Conservation (phyloP, 2,797 vertebrate species). For the Selene dorsalis region DNA sequence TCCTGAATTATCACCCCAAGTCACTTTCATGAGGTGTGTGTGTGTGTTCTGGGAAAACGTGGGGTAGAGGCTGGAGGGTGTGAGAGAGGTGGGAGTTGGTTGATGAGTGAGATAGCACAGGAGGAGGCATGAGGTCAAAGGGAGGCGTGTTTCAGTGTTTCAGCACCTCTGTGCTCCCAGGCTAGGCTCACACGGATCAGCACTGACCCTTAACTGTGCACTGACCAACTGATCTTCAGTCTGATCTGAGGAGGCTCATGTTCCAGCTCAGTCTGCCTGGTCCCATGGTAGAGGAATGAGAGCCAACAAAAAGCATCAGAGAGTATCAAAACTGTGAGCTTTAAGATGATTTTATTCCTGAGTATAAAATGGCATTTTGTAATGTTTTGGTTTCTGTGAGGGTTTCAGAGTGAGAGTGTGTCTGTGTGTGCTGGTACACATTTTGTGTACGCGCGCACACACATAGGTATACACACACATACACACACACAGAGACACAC, state of each 20-base stretch:
- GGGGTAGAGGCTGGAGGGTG: slow-evolving; percentile 21
- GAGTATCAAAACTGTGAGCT: slow-evolving; percentile 12
- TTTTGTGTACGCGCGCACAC: slow-evolving; percentile 29
- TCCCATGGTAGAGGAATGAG: background rate
- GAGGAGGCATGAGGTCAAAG: slow-evolving; percentile 55
- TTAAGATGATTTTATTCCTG: slow-evolving; percentile 43
- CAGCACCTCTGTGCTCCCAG: slow-evolving; percentile 59
- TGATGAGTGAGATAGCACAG: slow-evolving; percentile 14
- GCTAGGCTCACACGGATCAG: slow-evolving; percentile 56
- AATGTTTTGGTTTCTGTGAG: slow-evolving; percentile 56
- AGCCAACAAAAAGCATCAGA: slow-evolving; percentile 38
- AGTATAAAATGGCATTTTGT: slow-evolving; percentile 43
- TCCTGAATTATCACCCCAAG: slow-evolving; percentile 21
- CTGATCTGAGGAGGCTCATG: slow-evolving; percentile 26
- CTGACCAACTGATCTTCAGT: slow-evolving; percentile 58
- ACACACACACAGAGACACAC: no score
- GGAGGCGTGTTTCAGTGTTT: slow-evolving; percentile 64
- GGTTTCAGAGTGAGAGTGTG: slow-evolving; percentile 24
- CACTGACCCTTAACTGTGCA: slow-evolving; percentile 52
- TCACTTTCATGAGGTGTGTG: slow-evolving; percentile 55
- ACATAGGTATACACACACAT: no score
- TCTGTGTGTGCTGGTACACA: slow-evolving; percentile 19
- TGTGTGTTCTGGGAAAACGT: slow-evolving; percentile 21
- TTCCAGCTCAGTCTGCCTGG: slow-evolving; percentile 25
- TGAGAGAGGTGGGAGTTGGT: slow-evolving; percentile 41